These are phyloP conservation scores for Cosmia pyralina DNA, from an alignment of 2,888 invertebrate species.

Conservation along the genomic window DNA sequence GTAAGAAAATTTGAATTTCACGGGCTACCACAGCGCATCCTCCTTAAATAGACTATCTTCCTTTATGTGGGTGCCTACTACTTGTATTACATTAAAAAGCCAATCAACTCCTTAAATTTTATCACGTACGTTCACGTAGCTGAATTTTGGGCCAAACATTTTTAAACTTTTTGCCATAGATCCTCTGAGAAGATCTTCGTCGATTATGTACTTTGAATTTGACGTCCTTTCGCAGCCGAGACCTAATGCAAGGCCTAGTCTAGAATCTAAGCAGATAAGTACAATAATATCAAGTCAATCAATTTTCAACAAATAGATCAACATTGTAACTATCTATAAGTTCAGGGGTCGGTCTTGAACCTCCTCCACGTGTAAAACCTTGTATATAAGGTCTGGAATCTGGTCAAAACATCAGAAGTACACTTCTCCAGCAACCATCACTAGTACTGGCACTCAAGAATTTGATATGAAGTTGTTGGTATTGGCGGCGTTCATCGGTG, in stretches of 20 bases:
- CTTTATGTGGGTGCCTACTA: neutral
- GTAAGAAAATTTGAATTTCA: too few species aligned
- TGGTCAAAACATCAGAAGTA: slow-evolving; percentile 73
- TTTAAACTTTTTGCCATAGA: neutral
- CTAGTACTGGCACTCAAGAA: slow-evolving; percentile 60
- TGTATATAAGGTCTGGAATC: slow-evolving; percentile 77
- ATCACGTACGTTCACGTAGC: neutral
- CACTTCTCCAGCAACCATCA: slow-evolving; percentile 74
- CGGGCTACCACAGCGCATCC: too few species aligned
- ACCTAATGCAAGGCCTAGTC: slow-evolving; percentile 23
- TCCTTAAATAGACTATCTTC: too few species aligned
- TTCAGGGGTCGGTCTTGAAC: slow-evolving; percentile 55
- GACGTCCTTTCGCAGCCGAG: neutral
- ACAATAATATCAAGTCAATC: slow-evolving; percentile 20
- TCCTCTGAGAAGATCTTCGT: neutral
- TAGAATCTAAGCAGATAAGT: slow-evolving; percentile 37
- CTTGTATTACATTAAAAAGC: neutral
- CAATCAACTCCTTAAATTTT: neutral
- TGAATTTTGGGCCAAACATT: neutral
- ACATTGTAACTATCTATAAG: slow-evolving; percentile 68
- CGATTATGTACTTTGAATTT: neutral
- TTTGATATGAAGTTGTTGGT: slow-evolving; percentile 82
- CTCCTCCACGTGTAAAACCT: slow-evolving; percentile 72
- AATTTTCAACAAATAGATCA: slow-evolving; percentile 48
- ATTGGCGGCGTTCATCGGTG: slow-evolving; percentile 84